A percentile compares a stretch with the other conserved stretches of the same genome.
Conservation (phyloP, 2,888 invertebrate genomes). For the Polydrusus cervinus region DNA sequence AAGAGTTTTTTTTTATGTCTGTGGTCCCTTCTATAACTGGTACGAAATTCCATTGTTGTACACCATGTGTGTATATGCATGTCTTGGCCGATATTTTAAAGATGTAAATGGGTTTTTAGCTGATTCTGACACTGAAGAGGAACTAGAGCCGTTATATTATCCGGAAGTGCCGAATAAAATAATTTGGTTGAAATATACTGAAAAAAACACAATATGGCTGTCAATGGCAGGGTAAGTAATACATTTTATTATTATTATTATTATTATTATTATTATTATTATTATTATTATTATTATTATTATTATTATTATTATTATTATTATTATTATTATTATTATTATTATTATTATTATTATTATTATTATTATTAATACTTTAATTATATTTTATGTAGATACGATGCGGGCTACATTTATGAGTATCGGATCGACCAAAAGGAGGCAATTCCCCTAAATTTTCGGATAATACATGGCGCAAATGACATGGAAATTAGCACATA, state of each 20-base stretch:
- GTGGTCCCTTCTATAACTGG: too few relatives aligned
- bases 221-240: slow-evolving; percentile 73
- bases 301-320: too few relatives aligned
- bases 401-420: slow-evolving; percentile 81
- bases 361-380: too few relatives aligned
- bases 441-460: slow-evolving; percentile 69
- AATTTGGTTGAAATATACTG: slow-evolving; percentile 75
- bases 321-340: background rate
- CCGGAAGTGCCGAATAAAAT: slow-evolving; percentile 76
- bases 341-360: too few relatives aligned
- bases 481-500: slow-evolving; percentile 76
- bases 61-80: too few relatives aligned
- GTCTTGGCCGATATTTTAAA: background rate
- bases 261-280: too few relatives aligned
- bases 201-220: slow-evolving; percentile 74
- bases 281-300: too few relatives aligned
- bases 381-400: slow-evolving; percentile 69
- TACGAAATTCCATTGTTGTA: too few relatives aligned
- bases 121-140: slow-evolving; percentile 75
- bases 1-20: too few relatives aligned
- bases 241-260: background rate
- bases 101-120: slow-evolving; percentile 65
- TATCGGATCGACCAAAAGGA: slow-evolving; percentile 71
- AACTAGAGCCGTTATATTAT: slow-evolving; percentile 73
- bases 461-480: slow-evolving; percentile 73